Evolutionary conservation across 2,888 invertebrate genomes (phyloP).

Genomic region (Drosophila mimetica): DNA sequence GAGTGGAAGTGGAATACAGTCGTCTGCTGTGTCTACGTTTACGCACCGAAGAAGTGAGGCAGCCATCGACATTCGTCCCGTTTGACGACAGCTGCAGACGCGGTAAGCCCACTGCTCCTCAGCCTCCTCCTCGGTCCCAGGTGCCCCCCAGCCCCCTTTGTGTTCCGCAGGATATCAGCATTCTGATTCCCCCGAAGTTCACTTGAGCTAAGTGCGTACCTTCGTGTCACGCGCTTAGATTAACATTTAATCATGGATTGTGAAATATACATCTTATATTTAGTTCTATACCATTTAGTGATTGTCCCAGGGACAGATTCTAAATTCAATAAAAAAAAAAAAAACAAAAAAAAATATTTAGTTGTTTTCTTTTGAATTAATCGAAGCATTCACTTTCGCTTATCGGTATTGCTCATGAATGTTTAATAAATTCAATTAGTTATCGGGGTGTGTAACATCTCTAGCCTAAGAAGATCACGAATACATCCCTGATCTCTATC

Average conservation of each 20-base stretch:
- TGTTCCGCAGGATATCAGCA: not conserved
- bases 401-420: not conserved
- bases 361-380: too few species aligned
- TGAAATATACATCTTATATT: too few species aligned
- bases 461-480: not conserved
- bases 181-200: not conserved
- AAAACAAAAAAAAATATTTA: too few species aligned
- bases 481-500: not conserved
- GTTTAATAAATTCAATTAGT: not conserved
- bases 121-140: not conserved
- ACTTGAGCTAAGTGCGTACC: conserved; percentile 1
- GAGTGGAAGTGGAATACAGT: conserved; percentile 73
- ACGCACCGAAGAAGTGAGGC: conserved; percentile 13
- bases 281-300: too few species aligned
- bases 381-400: too few species aligned
- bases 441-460: conserved; percentile 8
- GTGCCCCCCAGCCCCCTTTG: not conserved
- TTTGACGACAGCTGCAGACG: conserved; percentile 41
- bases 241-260: not conserved
- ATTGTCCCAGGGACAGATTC: too few species aligned
- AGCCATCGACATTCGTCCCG: conserved; percentile 29
- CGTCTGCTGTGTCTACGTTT: conserved; percentile 69
- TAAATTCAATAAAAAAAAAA: too few species aligned
- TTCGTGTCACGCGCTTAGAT: conserved; percentile 1
- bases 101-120: not conserved